phyloP scores from a whole-genome alignment of 2,797 vertebrate genomes.

The Malacoraja senta region DNA sequence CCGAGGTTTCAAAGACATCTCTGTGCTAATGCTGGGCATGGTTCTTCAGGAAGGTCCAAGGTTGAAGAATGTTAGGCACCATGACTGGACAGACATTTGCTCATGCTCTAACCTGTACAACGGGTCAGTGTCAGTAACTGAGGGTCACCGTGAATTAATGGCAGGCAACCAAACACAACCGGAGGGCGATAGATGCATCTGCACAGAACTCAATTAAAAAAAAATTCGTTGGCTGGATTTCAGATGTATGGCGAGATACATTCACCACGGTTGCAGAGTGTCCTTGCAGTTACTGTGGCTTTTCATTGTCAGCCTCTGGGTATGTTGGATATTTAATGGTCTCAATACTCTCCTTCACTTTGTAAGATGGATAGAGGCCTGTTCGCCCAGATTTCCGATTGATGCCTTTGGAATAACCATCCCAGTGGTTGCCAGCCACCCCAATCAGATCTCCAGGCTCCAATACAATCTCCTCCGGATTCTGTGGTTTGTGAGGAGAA shows the following conservation, averaged over 20 bases:
- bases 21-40: conserved; percentile 46
- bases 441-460: conserved; percentile 91
- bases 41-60: conserved; percentile 55
- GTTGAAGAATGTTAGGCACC: conserved; percentile 42
- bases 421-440: conserved; percentile 96
- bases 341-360: conserved; percentile 95
- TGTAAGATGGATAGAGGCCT: conserved; percentile 94
- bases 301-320: conserved; percentile 84
- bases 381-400: conserved; percentile 92
- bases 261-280: conserved; percentile 51
- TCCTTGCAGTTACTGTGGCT: conserved; percentile 51
- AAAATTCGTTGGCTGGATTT: background rate
- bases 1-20: background rate
- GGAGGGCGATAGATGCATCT: conserved; percentile 17
- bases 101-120: conserved; percentile 68
- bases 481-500: conserved; percentile 82
- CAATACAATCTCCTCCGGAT: conserved; percentile 84
- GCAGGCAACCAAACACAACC: conserved; percentile 36
- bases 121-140: conserved; percentile 67
- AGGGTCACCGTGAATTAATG: conserved; percentile 52
- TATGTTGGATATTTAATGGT: conserved; percentile 93
- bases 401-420: conserved; percentile 94
- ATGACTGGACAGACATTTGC: conserved; percentile 48
- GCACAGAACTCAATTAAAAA: conserved; percentile 42
- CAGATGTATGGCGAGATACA: conserved; percentile 46